Percentiles rank a stretch among this genome's conserved stretches.
Conservation (phyloP, 2,797 vertebrate species). For the Sphaeramia orbicularis region DNA sequence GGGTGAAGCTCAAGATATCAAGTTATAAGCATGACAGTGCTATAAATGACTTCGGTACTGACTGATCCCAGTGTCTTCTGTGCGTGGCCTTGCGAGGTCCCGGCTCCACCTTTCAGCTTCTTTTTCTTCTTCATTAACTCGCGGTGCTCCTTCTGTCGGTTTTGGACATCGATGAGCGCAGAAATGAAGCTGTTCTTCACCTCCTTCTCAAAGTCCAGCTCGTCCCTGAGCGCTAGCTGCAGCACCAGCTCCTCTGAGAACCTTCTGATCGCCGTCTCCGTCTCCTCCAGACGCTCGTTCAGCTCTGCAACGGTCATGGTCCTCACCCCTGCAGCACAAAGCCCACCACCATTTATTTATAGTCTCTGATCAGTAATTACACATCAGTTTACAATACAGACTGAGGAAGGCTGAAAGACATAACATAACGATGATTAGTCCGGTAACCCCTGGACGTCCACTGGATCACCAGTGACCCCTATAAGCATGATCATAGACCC, state of each 20-base stretch:
- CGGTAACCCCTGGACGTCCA: too few relatives aligned
- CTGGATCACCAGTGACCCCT: too few relatives aligned
- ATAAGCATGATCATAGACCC: too few relatives aligned
- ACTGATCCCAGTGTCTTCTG: constrained; percentile 87
- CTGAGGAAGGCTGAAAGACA: too few relatives aligned
- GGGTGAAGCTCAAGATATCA: neutral
- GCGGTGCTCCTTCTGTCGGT: constrained; percentile 94
- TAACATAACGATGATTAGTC: too few relatives aligned
- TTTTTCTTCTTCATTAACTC: constrained; percentile 94
- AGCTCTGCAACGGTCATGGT: constrained; percentile 86
- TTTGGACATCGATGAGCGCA: constrained; percentile 96
- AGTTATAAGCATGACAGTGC: neutral
- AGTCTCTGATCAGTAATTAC: too few relatives aligned
- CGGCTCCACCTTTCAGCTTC: constrained; percentile 86
- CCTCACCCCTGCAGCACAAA: constrained; percentile 83
- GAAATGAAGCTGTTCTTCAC: constrained; percentile 99
- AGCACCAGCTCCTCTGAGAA: constrained; percentile 95
- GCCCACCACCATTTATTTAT: neutral
- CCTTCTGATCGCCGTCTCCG: constrained; percentile 89
- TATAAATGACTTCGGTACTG: constrained; percentile 22
- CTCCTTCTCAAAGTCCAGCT: constrained; percentile 98
- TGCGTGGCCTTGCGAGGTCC: constrained; percentile 68
- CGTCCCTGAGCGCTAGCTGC: constrained; percentile 95
- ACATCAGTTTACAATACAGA: too few relatives aligned
- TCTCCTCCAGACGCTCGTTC: constrained; percentile 90